phyloP scores from a whole-genome alignment of 2,797 vertebrate species.

The Furcifer pardalis region DNA sequence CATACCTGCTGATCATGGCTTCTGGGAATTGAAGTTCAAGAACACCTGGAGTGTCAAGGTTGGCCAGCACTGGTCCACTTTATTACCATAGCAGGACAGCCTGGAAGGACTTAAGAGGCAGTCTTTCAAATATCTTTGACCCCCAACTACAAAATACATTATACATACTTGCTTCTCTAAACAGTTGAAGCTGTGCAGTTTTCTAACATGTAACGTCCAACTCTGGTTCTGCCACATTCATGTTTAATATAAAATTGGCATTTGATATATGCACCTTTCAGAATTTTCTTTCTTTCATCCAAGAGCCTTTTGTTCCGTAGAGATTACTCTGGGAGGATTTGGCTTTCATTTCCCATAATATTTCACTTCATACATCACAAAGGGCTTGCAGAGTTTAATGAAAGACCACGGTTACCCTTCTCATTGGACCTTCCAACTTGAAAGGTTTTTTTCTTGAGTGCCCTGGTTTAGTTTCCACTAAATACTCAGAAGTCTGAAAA shows the following conservation, averaged over 20 bases:
- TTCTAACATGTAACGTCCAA: constrained; percentile 77
- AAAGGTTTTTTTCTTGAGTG: not conserved
- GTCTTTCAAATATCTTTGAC: no score
- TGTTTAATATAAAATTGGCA: constrained; percentile 76
- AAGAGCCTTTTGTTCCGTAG: constrained; percentile 79
- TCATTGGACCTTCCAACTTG: constrained; percentile 13
- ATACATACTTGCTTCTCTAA: constrained; percentile 27
- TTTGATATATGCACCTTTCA: constrained; percentile 69
- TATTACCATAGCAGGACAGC: no score
- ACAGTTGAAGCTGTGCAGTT: constrained; percentile 39
- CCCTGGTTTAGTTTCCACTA: no score
- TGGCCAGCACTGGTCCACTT: no score
- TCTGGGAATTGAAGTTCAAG: no score
- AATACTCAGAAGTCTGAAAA: constrained; percentile 1
- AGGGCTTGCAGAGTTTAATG: constrained; percentile 69
- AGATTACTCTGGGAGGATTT: constrained; percentile 75
- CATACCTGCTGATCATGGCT: no score
- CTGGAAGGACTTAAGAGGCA: no score
- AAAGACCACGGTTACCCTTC: constrained; percentile 54
- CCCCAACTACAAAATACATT: no score
- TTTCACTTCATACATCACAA: constrained; percentile 76
- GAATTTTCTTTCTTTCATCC: constrained; percentile 65
- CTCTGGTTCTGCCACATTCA: constrained; percentile 73
- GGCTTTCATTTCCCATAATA: constrained; percentile 73
- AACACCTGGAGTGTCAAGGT: no score